Conservation (phyloP, 1,140 invertebrate genomes). For the Drosophila ohnishii region DNA sequence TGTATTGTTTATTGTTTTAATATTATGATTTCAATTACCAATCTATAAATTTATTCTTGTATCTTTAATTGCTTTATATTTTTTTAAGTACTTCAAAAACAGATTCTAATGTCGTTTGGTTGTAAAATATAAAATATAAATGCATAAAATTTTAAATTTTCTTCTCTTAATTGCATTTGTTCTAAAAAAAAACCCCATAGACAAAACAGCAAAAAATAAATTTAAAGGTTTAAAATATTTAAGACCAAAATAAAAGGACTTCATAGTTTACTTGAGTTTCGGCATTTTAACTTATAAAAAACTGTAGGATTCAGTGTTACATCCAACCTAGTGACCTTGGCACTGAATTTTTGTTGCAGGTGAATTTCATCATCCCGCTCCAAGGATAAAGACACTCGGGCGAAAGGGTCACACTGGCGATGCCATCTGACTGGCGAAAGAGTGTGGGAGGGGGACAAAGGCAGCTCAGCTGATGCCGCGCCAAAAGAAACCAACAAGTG, state of each 20-base stretch:
- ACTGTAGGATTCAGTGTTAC: neutral
- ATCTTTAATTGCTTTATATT: no score
- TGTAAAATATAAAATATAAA: no score
- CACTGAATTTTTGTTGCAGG: neutral
- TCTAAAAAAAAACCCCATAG: neutral
- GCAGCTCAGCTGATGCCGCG: conserved; percentile 29
- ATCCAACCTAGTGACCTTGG: neutral
- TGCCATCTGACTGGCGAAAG: neutral
- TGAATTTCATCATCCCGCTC: conserved; percentile 31
- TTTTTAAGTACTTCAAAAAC: no score
- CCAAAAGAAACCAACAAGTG: conserved; percentile 45
- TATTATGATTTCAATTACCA: no score
- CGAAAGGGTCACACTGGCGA: conserved; percentile 30
- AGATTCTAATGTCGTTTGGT: no score
- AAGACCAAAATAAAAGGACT: neutral
- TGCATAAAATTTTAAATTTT: neutral
- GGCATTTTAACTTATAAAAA: neutral
- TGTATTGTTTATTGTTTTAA: neutral
- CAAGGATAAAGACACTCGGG: conserved; percentile 9
- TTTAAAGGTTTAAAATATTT: neutral
- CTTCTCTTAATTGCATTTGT: neutral
- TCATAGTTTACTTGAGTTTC: neutral
- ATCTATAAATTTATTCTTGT: no score
- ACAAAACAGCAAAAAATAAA: neutral
- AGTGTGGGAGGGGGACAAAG: neutral